phyloP scores from a whole-genome alignment of 2,113 vertebrate genomes.

The Saimiri boliviensis region DNA sequence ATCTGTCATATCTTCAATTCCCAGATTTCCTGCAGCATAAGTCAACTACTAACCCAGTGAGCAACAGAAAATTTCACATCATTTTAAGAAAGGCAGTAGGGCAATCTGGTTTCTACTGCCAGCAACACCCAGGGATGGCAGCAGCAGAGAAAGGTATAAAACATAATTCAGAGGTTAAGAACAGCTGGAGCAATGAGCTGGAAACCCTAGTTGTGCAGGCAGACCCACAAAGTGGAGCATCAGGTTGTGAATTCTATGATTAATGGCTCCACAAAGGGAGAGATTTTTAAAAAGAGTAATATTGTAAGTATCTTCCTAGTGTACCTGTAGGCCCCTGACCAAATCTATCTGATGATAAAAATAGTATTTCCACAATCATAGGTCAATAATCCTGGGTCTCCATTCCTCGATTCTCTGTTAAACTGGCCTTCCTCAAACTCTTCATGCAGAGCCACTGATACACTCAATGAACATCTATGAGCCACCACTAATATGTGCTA shows the following conservation, averaged over 20 bases:
- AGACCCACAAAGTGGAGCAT: background rate
- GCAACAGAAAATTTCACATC: background rate
- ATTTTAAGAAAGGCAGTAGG: background rate
- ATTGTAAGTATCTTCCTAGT: background rate
- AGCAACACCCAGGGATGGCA: background rate
- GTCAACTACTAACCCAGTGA: background rate
- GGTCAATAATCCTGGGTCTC: background rate
- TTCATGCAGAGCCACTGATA: background rate
- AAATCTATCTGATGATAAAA: background rate
- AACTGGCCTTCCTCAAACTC: background rate
- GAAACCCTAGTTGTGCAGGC: background rate
- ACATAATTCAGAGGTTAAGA: background rate
- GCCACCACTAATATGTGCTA: background rate
- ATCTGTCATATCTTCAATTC: background rate
- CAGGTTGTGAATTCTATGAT: background rate
- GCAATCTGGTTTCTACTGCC: background rate
- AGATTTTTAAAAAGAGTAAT: background rate
- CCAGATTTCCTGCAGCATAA: conserved; percentile 48
- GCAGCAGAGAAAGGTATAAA: background rate
- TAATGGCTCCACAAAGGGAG: background rate
- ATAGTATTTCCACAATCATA: background rate
- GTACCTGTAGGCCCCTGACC: background rate
- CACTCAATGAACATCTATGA: background rate
- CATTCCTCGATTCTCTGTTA: background rate
- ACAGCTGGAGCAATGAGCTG: background rate